Conservation (phyloP, 2,113 vertebrate genomes). For the Apistogramma diplotaenia region DNA sequence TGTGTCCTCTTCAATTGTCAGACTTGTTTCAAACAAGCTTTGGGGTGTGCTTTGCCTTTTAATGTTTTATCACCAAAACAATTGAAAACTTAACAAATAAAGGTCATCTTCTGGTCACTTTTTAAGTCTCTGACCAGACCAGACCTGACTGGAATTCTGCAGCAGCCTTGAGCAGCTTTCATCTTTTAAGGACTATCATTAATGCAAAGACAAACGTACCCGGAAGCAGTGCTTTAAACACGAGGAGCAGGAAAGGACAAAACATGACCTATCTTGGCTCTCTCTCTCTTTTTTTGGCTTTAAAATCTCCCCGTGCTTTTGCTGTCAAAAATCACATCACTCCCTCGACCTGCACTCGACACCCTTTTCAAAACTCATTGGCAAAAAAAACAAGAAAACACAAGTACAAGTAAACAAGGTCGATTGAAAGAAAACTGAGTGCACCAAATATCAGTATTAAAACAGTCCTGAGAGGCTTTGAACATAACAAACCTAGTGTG, state of each 20-base stretch:
- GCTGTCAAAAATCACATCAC: not conserved
- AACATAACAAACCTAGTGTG: not conserved
- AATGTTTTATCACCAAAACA: not conserved
- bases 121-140: not conserved
- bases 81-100: not conserved
- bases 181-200: slow-evolving; percentile 11
- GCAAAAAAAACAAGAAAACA: not conserved
- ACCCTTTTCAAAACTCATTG: not conserved
- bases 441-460: not conserved
- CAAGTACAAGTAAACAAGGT: not conserved
- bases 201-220: slow-evolving; percentile 16
- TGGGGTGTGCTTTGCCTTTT: not conserved
- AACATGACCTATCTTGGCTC: not conserved
- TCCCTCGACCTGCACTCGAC: not conserved
- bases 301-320: not conserved
- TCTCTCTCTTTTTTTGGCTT: not conserved
- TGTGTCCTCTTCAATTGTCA: not conserved
- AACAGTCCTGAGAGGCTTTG: not conserved
- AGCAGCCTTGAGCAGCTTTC: not conserved
- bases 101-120: not conserved
- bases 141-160: not conserved
- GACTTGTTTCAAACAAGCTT: not conserved
- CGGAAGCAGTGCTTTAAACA: slow-evolving; percentile 1
- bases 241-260: not conserved
- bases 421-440: not conserved